Evolutionary conservation across 2,113 vertebrate species (phyloP), one percentile per base, ranked within the genome.

Genomic region (Chloropsis hardwickii): DNA sequence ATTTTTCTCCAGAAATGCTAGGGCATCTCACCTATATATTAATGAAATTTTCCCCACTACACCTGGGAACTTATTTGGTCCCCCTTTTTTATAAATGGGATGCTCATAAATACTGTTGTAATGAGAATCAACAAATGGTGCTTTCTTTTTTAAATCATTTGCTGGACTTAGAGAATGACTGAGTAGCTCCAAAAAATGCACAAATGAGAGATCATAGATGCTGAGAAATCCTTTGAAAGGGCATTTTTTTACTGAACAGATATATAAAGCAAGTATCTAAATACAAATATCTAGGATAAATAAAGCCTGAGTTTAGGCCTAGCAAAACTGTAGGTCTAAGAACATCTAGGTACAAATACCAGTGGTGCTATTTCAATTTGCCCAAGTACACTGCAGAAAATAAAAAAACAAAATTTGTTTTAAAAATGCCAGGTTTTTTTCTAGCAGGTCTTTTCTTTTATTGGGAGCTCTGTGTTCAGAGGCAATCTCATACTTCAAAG

Each of bases 391-490:
- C 5, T 6, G 17, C 2, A 86, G 16, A 22, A 82, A 74, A 70
- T 35, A 67, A 16, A 73, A 74, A 57, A 45, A 5, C 0, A 0
- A 44, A 78, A 54, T 13, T 2, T 0, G 0, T 76, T 5, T 42
- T 73, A 10, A 44, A 53, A 42, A n/a, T 31, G 9, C 1, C 2
- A 10, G 2, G 2, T 27, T 82, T 82, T 79, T 9, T 71, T 80
- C 31, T n/a, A 12, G 5, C 5, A 40, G 11, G 19, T 70, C 3
- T 51, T 74, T 72, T 54, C 5, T 21, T 78, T 69, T 33, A 39
- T 9, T 70, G 45, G 20, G 21, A 85, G 3, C 14, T 88, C 23
- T 25, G 6, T 62, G 20, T 50, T 65, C 50, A 60, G 70, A 47
- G 9, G 14, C 17, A 58, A 44, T 21, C 24, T 51, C 18, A 35